phyloP scores from a whole-genome alignment of 2,113 vertebrate species.

The Scophthalmus maximus region DNA sequence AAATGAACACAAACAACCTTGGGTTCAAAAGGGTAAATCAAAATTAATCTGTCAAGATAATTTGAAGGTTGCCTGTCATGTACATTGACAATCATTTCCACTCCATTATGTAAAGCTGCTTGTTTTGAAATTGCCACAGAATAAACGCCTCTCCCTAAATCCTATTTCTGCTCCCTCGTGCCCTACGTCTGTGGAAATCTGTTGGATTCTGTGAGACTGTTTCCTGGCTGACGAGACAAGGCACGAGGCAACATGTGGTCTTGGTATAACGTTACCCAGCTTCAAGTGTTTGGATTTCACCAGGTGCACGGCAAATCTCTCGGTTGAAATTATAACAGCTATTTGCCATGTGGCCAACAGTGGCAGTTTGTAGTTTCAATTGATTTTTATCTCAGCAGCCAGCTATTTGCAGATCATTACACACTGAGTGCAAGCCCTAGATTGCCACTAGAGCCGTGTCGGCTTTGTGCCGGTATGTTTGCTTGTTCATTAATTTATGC shows the following conservation, averaged over 20 bases:
- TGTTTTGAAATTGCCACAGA: neutral
- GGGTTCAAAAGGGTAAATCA: neutral
- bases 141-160: neutral
- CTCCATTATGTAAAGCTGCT: slow-evolving; percentile 21
- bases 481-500: slow-evolving; percentile 79
- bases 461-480: slow-evolving; percentile 75
- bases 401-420: slow-evolving; percentile 82
- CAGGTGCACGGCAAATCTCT: slow-evolving; percentile 62
- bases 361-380: slow-evolving; percentile 67
- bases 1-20: slow-evolving; percentile 3
- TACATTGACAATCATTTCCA: slow-evolving; percentile 16
- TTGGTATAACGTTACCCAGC: slow-evolving; percentile 49
- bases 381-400: slow-evolving; percentile 77
- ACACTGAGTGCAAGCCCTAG: slow-evolving; percentile 60
- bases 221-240: neutral
- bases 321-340: slow-evolving; percentile 59
- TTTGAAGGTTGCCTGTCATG: slow-evolving; percentile 6
- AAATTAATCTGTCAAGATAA: slow-evolving; percentile 10
- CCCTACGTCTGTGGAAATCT: neutral
- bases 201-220: slow-evolving; percentile 7
- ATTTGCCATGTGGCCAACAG: slow-evolving; percentile 68
- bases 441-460: slow-evolving; percentile 65
- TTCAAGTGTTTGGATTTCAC: slow-evolving; percentile 55
- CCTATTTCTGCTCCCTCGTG: neutral
- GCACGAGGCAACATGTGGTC: slow-evolving; percentile 47